A percentile compares a stretch with the other conserved stretches of the same genome.
phyloP scores from a whole-genome alignment of 2,113 vertebrate species.

The Platysteira castanea region DNA sequence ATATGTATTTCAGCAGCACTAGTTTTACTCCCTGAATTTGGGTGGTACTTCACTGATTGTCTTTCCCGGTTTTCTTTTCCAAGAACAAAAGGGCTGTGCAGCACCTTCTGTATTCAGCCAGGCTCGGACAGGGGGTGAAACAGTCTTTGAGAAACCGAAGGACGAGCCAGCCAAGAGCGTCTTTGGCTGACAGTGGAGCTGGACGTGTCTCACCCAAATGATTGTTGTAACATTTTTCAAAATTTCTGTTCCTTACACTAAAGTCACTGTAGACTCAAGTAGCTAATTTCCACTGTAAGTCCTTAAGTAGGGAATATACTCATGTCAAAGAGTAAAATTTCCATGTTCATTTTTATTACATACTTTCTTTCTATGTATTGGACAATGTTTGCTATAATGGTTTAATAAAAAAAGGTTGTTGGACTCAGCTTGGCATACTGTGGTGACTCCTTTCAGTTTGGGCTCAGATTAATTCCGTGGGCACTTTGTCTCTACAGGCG shows the following conservation, averaged over 20 bases:
- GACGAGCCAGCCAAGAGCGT: constrained; percentile 80
- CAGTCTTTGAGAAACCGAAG: constrained; percentile 79
- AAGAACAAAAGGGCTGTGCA: constrained; percentile 84
- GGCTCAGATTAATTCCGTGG: background rate
- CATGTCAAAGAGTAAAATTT: background rate
- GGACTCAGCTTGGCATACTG: background rate
- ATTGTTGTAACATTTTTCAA: background rate
- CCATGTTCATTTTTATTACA: background rate
- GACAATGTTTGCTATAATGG: background rate
- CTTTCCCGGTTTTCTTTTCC: background rate
- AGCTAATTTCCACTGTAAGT: background rate
- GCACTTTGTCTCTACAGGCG: rapidly evolving
- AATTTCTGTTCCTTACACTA: background rate
- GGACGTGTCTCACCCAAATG: constrained; percentile 33
- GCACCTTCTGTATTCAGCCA: constrained; percentile 91
- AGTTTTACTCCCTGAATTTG: background rate
- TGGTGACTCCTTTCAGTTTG: background rate
- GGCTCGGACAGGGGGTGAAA: constrained; percentile 83
- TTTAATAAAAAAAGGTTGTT: constrained; percentile 29
- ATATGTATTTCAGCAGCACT: background rate
- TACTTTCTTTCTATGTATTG: background rate
- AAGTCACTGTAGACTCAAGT: background rate
- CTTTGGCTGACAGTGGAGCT: constrained; percentile 80
- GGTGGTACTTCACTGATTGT: background rate
- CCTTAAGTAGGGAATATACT: background rate